Percentiles rank a stretch among this genome's conserved stretches.
These are phyloP conservation scores for Leptothorax acervorum DNA, from an alignment of 2,888 invertebrate species.

Conservation along the genomic window DNA sequence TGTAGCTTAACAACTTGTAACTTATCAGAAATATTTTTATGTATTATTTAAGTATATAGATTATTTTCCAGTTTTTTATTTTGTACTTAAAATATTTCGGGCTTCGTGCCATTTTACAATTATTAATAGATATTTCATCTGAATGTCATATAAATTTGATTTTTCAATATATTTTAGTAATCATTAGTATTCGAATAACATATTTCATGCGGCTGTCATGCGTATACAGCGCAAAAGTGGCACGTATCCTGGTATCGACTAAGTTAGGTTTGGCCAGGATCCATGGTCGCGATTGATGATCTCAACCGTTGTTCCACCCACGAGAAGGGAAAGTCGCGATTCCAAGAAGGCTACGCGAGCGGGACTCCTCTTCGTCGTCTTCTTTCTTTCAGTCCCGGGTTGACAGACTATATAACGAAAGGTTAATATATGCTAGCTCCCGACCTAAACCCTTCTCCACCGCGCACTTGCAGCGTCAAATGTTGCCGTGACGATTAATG, in stretches of 20 bases:
- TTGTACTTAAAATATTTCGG: background rate
- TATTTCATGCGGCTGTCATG: background rate
- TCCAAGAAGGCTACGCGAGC: slow-evolving; percentile 42
- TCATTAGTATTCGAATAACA: background rate
- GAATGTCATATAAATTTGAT: background rate
- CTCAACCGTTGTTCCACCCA: slow-evolving; percentile 72
- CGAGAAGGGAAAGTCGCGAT: slow-evolving; percentile 74
- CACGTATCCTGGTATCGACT: slow-evolving; percentile 63
- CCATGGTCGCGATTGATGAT: slow-evolving; percentile 60
- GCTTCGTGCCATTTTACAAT: background rate
- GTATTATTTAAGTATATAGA: no score
- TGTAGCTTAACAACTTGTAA: background rate
- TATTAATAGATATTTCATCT: background rate
- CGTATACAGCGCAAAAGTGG: slow-evolving; percentile 53
- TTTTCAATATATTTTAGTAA: background rate
- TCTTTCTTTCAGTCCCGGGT: slow-evolving; percentile 57
- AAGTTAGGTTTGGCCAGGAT: slow-evolving; percentile 50
- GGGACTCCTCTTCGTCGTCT: slow-evolving; percentile 36
- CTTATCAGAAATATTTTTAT: background rate
- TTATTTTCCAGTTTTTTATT: background rate
- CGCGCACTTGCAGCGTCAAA: slow-evolving; percentile 64
- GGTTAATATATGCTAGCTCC: slow-evolving; percentile 76
- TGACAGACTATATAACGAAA: slow-evolving; percentile 67
- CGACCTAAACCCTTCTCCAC: slow-evolving; percentile 59
- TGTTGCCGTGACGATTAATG: slow-evolving; percentile 61